Percentiles rank a stretch among this genome's conserved stretches.
Evolutionary conservation across 2,113 vertebrate genomes (phyloP).

Genomic region (Progne subis): DNA sequence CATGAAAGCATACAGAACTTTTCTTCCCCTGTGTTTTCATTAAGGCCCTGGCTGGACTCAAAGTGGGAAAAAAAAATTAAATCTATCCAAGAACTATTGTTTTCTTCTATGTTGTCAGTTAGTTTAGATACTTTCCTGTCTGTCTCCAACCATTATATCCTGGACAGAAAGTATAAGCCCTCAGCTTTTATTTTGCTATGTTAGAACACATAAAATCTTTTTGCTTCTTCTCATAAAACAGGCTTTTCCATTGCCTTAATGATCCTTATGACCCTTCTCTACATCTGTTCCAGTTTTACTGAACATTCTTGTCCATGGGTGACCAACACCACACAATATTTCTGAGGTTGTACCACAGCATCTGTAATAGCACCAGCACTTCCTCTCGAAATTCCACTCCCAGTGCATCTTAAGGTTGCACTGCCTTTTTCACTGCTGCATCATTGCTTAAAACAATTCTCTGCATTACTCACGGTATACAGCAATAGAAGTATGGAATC

Average conservation of each 20-base stretch:
- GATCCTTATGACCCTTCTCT: neutral
- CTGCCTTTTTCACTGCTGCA: neutral
- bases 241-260: neutral
- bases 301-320: conserved; percentile 17
- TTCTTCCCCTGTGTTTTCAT: neutral
- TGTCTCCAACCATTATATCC: neutral
- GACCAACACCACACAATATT: conserved; percentile 8
- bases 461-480: neutral
- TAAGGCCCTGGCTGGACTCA: neutral
- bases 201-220: conserved; percentile 18
- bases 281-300: conserved; percentile 57
- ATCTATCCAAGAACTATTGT: neutral
- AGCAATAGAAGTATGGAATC: conserved; percentile 17
- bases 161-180: neutral
- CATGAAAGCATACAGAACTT: neutral
- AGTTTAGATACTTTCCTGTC: neutral
- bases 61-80: neutral
- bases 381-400: neutral
- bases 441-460: neutral
- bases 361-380: neutral
- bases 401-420: neutral
- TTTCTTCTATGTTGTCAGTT: neutral
- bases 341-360: neutral
- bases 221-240: conserved; percentile 6
- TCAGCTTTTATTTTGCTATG: neutral